These are phyloP conservation scores for Crocidura indochinensis DNA, from an alignment of 2,797 vertebrate genomes.

Conservation along the genomic window DNA sequence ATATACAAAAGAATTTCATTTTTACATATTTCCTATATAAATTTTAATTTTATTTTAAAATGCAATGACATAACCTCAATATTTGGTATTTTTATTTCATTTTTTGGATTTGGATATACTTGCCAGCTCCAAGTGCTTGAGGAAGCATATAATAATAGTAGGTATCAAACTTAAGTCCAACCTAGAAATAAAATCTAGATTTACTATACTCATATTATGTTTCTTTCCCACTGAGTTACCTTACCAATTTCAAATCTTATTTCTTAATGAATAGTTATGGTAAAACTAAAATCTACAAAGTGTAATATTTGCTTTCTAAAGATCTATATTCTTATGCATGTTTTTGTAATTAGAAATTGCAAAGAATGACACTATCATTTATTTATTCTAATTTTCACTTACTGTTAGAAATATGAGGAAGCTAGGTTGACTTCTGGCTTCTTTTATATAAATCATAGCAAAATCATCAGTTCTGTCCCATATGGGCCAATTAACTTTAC, in stretches of 20 bases:
- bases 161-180: too few species aligned
- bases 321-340: not conserved
- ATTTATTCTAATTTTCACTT: not conserved
- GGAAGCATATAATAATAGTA: too few species aligned
- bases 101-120: not conserved
- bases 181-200: not conserved
- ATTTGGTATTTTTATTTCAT: not conserved
- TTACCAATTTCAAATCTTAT: not conserved
- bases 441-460: not conserved
- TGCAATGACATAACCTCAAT: not conserved
- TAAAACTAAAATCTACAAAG: not conserved
- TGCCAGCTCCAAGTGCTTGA: too few species aligned
- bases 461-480: not conserved
- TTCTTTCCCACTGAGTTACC: not conserved
- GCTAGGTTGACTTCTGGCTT: not conserved
- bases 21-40: not conserved
- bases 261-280: not conserved
- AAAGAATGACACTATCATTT: not conserved
- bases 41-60: constrained; percentile 10
- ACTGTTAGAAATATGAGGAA: not conserved
- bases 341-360: constrained; percentile 25
- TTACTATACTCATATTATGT: not conserved
- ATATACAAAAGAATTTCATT: too few species aligned
- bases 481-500: constrained; percentile 24
- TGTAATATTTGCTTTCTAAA: not conserved